Evolutionary conservation across 2,797 vertebrate species (phyloP), one percentile per base, ranked within the genome.

Genomic region (Sebastes steindachneri): DNA sequence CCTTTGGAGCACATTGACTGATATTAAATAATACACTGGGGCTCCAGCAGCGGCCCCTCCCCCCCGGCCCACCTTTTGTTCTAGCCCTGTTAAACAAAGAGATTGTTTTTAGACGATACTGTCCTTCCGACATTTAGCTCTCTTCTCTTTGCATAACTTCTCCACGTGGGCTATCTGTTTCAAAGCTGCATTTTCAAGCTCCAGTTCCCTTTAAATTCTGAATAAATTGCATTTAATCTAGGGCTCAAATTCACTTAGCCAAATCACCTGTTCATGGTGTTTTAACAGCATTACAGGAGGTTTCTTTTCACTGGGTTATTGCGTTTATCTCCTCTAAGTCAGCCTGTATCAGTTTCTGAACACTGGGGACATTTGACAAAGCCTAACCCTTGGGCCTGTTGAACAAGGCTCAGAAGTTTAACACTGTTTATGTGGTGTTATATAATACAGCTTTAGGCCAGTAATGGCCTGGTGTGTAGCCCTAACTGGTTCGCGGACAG

Each of bases 21-120:
- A 84, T 80, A 92, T 81, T 79, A 87, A 90, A 79, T 60, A 82
- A 81, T 83, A 65, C 29, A n/a, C 45, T 53, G 7, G 0, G 28
- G 71, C 78, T 55, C 21, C 37, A 68, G 82, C 59, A 31, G 37
- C 63, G 5, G 60, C 86, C 71, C 80, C 77, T 62, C 79, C 80
- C 81, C 81, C 82, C 81, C 88, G 25, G 79, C 67, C 76, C 84
- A 91, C 81, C 87, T 88, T 85, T 88, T 86, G 79, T 85, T 86
- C 82, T 54, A 51, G 48, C 54, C 26, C 60, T 7, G 62, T 29
- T 82, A 57, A 88, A 91, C 85, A 89, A 85, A 92, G 79, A 84
- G 21, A 81, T 81, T 89, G 91, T 93, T 92, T 90, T 80, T 89
- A 76, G 82, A 80, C 83, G 78, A 93, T 60, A 80, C 83, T 77